Conservation (phyloP, 2,797 vertebrate genomes). For the Lacerta viridis region DNA sequence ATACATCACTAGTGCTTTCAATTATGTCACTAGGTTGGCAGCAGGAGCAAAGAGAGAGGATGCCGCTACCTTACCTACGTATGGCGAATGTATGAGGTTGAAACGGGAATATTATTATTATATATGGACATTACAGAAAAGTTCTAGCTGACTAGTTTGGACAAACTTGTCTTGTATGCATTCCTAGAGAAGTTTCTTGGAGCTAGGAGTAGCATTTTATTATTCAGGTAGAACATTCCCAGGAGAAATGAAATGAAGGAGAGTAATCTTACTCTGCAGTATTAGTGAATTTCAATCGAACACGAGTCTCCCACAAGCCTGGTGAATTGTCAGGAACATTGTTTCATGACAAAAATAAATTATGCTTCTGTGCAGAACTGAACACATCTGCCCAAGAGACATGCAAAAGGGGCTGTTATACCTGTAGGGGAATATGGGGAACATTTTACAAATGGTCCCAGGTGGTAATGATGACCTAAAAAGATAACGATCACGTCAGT, state of each 20-base stretch:
- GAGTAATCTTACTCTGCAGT: constrained; percentile 61
- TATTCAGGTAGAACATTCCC: constrained; percentile 37
- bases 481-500: constrained; percentile 21
- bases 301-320: constrained; percentile 37
- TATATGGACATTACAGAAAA: not conserved
- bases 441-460: constrained; percentile 33
- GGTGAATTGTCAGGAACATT: constrained; percentile 61
- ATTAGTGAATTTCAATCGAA: constrained; percentile 64
- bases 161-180: not conserved
- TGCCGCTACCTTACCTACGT: too few relatives aligned
- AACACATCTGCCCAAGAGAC: constrained; percentile 40
- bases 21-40: too few relatives aligned
- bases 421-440: constrained; percentile 43
- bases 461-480: constrained; percentile 36
- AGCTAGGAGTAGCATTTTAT: constrained; percentile 18
- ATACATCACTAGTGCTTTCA: too few relatives aligned
- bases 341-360: constrained; percentile 69
- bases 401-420: constrained; percentile 48
- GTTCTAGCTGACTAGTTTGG: not conserved
- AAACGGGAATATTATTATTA: not conserved
- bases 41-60: not conserved
- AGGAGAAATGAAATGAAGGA: constrained; percentile 43
- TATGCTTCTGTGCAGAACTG: constrained; percentile 41
- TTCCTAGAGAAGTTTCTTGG: not conserved
- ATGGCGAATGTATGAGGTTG: too few relatives aligned